Evolutionary conservation across 2,888 invertebrate species (phyloP), one percentile per base, ranked within the genome.

Genomic region (Germaria angustata): DNA sequence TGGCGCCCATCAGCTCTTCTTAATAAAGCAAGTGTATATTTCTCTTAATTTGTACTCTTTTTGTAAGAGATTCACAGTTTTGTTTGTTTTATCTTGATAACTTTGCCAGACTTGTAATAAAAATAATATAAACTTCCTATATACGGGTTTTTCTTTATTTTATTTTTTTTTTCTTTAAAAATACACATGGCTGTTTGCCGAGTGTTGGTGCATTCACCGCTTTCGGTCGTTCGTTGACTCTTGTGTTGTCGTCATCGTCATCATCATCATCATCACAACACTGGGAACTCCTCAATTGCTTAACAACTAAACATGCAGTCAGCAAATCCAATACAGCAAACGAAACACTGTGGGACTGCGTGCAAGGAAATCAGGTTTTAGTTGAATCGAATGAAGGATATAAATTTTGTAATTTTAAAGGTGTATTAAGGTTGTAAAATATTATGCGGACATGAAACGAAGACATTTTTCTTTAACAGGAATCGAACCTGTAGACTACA

Each of bases 141-240:
- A 61, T 82, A 79, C 63, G 61, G 28, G 39, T 68, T 69, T 65
- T 39, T 39, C 4, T n/a, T n/a, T n/a, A n/a, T n/a, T n/a, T n/a
- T n/a, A n/a, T n/a, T 22, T 24, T 17, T 36, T 22, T 46, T 53
- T 0, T 44, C 44, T 57, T 15, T 41, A 5, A 46, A 17, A 55
- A 22, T 49, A 66, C 51, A 71, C 49, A 81, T 57, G 68, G 15
- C 20, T 24, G 66, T 53, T 22, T 59, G 46, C 15, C 39, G 49
- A 72, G 36, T 81, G 66, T 76, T 81, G 78, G 73, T 85, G 72
- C 75, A 81, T 76, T 73, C 78, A 82, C 81, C 80, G 81, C 80
- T 65, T 61, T 79, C 85, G 78, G 78, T 82, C 84, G 75, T 81
- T 78, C 80, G 78, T 76, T 77, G 80, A 75, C 80, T 84, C 73